Evolutionary conservation across 2,888 invertebrate species (phyloP).

Genomic region (Hydriomena furcata): DNA sequence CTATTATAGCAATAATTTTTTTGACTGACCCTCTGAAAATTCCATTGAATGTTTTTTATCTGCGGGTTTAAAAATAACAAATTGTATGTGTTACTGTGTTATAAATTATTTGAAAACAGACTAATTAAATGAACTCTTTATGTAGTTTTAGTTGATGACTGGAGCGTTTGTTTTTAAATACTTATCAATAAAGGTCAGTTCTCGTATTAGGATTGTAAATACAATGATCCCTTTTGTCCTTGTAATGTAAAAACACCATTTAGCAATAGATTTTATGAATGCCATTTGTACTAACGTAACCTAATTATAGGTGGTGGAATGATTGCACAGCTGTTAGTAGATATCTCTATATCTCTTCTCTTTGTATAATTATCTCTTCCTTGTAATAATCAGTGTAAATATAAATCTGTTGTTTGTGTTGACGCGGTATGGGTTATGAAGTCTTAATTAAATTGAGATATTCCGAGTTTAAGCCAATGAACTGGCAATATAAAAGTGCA

Average conservation of each 20-base stretch:
- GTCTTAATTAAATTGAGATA: conserved; percentile 81
- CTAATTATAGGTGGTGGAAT: conserved; percentile 41
- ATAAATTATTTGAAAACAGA: neutral
- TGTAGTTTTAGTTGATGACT: conserved; percentile 9
- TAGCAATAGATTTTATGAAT: conserved; percentile 34
- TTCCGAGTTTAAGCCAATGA: conserved; percentile 81
- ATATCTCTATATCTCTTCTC: conserved; percentile 48
- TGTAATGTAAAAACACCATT: conserved; percentile 33
- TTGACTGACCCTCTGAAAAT: conserved; percentile 13
- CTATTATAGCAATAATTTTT: conserved; percentile 15
- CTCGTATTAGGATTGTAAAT: conserved; percentile 33
- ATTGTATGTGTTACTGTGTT: neutral
- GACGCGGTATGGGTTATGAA: conserved; percentile 71
- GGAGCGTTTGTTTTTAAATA: conserved; percentile 21
- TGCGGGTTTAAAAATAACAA: conserved; percentile 6
- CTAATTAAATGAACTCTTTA: conserved; percentile 5
- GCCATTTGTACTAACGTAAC: conserved; percentile 34
- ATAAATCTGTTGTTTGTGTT: conserved; percentile 63
- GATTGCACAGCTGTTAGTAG: conserved; percentile 51
- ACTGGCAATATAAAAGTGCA: conserved; percentile 81
- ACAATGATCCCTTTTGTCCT: conserved; percentile 20
- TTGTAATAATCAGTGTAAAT: conserved; percentile 69
- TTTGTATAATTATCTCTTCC: conserved; percentile 73
- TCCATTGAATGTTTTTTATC: conserved; percentile 9
- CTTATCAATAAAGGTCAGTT: conserved; percentile 26